Percentiles rank a stretch among this genome's conserved stretches.
Conservation (phyloP, 2,888 invertebrate species). For the Limenitis camilla region DNA sequence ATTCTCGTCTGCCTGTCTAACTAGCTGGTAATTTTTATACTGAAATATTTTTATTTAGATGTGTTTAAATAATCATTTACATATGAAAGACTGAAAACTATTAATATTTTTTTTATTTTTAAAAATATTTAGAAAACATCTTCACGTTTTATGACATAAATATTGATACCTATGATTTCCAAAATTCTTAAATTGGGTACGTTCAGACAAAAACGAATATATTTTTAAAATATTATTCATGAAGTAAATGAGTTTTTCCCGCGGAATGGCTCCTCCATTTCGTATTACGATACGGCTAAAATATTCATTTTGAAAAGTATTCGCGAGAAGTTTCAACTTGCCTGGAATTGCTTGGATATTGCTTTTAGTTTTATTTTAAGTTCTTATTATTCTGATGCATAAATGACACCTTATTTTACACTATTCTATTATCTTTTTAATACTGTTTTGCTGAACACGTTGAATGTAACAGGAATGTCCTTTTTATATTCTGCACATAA, state of each 20-base stretch:
- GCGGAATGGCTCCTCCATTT: neutral
- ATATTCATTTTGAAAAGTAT: constrained; percentile 7
- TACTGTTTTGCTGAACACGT: too few relatives aligned
- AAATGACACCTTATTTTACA: neutral
- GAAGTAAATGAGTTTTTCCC: neutral
- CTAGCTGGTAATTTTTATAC: too few relatives aligned
- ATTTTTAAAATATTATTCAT: neutral
- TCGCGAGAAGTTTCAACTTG: constrained; percentile 1
- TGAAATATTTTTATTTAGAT: too few relatives aligned
- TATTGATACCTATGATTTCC: too few relatives aligned
- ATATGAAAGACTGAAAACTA: too few relatives aligned
- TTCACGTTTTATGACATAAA: too few relatives aligned
- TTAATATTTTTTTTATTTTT: too few relatives aligned
- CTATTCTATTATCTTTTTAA: neutral
- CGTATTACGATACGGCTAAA: constrained; percentile 4
- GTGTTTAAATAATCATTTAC: too few relatives aligned
- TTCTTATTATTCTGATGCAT: neutral
- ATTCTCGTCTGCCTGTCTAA: too few relatives aligned
- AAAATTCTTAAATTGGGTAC: neutral
- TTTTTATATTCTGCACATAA: too few relatives aligned
- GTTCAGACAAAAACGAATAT: neutral
- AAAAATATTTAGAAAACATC: too few relatives aligned
- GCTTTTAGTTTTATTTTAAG: constrained; percentile 5
- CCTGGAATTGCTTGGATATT: constrained; percentile 7
- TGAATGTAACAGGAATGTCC: too few relatives aligned